phyloP scores from a whole-genome alignment of 2,797 vertebrate genomes.

The Pseudopleuronectes americanus region DNA sequence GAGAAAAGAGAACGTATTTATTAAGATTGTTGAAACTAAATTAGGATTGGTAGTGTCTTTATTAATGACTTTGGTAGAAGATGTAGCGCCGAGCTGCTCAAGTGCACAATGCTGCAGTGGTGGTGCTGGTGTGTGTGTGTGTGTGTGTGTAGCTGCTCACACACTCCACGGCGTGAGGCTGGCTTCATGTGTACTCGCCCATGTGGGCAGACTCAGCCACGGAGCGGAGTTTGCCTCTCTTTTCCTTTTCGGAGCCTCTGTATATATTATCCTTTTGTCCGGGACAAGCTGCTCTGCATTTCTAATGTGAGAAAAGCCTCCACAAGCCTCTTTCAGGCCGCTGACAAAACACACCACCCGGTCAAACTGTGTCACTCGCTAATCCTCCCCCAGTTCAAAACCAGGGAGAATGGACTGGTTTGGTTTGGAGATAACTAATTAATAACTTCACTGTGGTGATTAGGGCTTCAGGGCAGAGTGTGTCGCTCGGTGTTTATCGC shows the following conservation, averaged over 20 bases:
- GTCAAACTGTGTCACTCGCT: slow-evolving; percentile 63
- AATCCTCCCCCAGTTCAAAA: slow-evolving; percentile 59
- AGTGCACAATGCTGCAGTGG: slow-evolving; percentile 67
- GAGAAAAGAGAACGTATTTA: no score
- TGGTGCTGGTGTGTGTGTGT: slow-evolving; percentile 35
- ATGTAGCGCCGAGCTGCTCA: slow-evolving; percentile 77
- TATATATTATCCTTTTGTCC: slow-evolving; percentile 77
- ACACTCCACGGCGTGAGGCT: slow-evolving; percentile 7
- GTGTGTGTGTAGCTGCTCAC: slow-evolving; percentile 35
- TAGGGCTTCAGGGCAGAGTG: slow-evolving; percentile 15
- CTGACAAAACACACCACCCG: slow-evolving; percentile 49
- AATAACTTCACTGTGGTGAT: slow-evolving; percentile 27
- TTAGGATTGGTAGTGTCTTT: no score
- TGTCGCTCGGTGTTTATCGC: slow-evolving; percentile 16
- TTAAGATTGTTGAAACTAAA: no score
- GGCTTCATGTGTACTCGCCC: slow-evolving; percentile 49
- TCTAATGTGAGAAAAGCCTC: slow-evolving; percentile 73
- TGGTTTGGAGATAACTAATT: slow-evolving; percentile 49
- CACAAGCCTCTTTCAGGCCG: slow-evolving; percentile 54
- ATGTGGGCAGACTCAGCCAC: slow-evolving; percentile 44
- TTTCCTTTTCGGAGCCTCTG: slow-evolving; percentile 54
- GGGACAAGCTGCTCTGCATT: slow-evolving; percentile 64
- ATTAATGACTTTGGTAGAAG: no score
- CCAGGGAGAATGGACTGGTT: slow-evolving; percentile 36
- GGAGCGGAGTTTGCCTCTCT: slow-evolving; percentile 65